Base-by-base conservation (phyloP, 2,113 vertebrate species). In the Tupaia chinensis region DNA sequence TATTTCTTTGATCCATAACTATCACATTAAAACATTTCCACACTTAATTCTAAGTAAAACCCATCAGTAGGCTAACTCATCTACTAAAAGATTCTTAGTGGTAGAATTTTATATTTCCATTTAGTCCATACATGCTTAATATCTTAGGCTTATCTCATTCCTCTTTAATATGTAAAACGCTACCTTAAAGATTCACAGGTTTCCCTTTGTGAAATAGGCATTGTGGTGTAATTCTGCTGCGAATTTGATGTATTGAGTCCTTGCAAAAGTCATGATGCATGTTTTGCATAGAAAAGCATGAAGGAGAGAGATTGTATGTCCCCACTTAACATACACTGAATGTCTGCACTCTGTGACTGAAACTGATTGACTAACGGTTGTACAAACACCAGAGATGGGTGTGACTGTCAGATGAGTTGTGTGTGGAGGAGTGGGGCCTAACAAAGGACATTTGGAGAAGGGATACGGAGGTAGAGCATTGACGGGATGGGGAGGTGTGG, bases 61-160 rank as follows among this genome's bases (percentile, higher is more conserved):
- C 66, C 27, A 81, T 68, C 86, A 87, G 72, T 27, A 69, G 83
- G 20, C 25, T 90, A 69, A 89, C 22, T 53, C 89, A 68, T 82
- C 87, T 79, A 81, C 34, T 56, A 53, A 32, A 89, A 78, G 29
- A 78, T 83, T 91, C 19, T 78, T 54, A 83, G 83, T 72, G 44
- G 88, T 16, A 13, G 54, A 13, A 7, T 89, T 91, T 96, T 84
- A 73, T 58, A 93, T 78, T 88, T 94, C 63, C 27, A 94, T 53
- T 87, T 54, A 74, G 73, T 53, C 19, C 34, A 29, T 44, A 83
- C 68, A 81, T 89, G 20, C 19, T 95, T 27, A 74, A 78, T 22
- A 72, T 7, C 20, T 79, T 95, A 78, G 32, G 53, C 34, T 91
- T 93, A 29, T 79, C 29, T 54, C 70, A 34, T 78, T 91, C 77